Percentiles rank a stretch among this genome's conserved stretches.
Conservation (phyloP, 2,888 invertebrate species). For the Ceraclea dissimilis region DNA sequence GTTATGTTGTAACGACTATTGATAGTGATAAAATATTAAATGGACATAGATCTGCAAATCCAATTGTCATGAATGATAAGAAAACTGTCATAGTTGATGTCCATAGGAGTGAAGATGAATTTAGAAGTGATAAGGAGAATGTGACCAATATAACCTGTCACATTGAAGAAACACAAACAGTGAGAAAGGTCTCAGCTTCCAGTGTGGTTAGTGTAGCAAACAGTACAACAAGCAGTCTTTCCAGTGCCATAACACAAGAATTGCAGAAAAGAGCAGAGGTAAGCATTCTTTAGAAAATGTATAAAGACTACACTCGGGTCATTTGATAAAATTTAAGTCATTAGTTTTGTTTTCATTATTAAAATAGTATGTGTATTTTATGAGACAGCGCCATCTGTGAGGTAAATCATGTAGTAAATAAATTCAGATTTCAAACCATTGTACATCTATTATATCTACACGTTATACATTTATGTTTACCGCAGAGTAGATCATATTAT, state of each 20-base stretch:
- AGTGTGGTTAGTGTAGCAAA: conserved; percentile 35
- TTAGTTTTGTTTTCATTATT: too few species aligned
- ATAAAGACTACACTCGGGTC: too few species aligned
- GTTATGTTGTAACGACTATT: conserved; percentile 41
- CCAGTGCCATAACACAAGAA: conserved; percentile 64
- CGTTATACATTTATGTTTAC: too few species aligned
- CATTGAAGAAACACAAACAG: conserved; percentile 26
- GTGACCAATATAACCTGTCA: conserved; percentile 29
- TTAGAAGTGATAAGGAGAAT: conserved; percentile 24
- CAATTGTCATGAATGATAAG: conserved; percentile 37
- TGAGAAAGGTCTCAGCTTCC: conserved; percentile 36
- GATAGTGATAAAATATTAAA: conserved; percentile 34
- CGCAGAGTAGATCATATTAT: too few species aligned
- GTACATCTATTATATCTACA: too few species aligned
- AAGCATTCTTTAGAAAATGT: too few species aligned
- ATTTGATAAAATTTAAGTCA: too few species aligned
- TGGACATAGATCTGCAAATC: conserved; percentile 35
- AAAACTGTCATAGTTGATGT: conserved; percentile 72
- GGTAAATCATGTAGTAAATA: too few species aligned
- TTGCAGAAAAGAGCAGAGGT: conserved; percentile 62
- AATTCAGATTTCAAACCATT: too few species aligned
- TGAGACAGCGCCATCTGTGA: too few species aligned
- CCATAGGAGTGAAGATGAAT: conserved; percentile 48
- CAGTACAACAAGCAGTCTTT: conserved; percentile 45
- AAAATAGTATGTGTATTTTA: too few species aligned